Percentiles rank a stretch among this genome's conserved stretches.
These are phyloP conservation scores for Neopelma chrysocephalum DNA, from an alignment of 2,797 vertebrate species.

Conservation along the genomic window DNA sequence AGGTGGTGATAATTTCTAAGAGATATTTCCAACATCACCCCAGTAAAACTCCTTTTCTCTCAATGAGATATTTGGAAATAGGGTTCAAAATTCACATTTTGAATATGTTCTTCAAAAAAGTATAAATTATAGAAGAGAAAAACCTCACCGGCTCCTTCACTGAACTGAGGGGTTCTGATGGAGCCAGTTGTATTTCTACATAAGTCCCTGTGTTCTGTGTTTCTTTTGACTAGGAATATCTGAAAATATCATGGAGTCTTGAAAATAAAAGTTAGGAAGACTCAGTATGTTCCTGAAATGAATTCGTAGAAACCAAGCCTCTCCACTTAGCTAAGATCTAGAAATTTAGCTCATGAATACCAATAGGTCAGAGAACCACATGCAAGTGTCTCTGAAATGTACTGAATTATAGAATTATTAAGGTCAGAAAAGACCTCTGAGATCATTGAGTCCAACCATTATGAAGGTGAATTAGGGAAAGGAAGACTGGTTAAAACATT, in stretches of 20 bases:
- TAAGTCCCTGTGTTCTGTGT: not conserved
- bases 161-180: not conserved
- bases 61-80: not conserved
- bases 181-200: not conserved
- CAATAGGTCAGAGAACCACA: not conserved
- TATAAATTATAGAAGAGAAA: not conserved
- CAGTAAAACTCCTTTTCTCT: not conserved
- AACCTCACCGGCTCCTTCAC: not conserved
- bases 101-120: not conserved
- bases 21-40: not conserved
- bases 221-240: not conserved
- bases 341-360: not conserved
- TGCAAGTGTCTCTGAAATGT: not conserved
- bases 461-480: not conserved
- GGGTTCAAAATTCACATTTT: not conserved
- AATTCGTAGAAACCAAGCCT: not conserved
- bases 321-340: not conserved
- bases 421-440: not conserved
- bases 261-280: not conserved
- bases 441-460: not conserved
- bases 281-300: not conserved
- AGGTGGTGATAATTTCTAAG: not conserved
- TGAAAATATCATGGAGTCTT: not conserved
- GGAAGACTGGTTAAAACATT: not conserved
- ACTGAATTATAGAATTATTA: not conserved